phyloP scores from a whole-genome alignment of 2,113 vertebrate genomes.

The Amphilophus citrinellus region DNA sequence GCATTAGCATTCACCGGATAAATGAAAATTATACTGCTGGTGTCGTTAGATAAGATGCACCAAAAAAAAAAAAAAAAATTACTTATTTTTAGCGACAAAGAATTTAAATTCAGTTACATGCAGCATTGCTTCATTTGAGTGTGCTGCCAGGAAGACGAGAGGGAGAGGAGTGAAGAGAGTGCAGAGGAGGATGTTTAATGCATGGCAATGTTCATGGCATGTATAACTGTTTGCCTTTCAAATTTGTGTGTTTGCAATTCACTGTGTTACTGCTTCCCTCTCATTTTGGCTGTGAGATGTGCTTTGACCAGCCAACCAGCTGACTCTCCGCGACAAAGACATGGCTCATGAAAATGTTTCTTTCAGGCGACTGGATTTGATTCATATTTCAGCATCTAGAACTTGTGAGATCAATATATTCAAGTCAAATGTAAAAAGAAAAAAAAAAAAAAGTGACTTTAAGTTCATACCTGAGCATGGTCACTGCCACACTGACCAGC shows the following conservation, averaged over 20 bases:
- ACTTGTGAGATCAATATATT: constrained; percentile 1
- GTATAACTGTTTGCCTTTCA: constrained; percentile 50
- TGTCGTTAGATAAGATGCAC: background rate
- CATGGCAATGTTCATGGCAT: constrained; percentile 49
- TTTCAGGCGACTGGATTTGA: constrained; percentile 11
- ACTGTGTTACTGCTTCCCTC: constrained; percentile 28
- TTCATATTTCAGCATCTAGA: constrained; percentile 19
- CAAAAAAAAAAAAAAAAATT: background rate
- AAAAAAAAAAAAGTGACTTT: background rate
- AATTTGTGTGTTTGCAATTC: constrained; percentile 39
- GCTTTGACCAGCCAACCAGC: constrained; percentile 43
- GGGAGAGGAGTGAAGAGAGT: constrained; percentile 24
- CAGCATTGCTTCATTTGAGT: constrained; percentile 10
- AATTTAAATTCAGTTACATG: background rate
- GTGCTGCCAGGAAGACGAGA: constrained; percentile 24
- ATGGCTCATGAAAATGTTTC: constrained; percentile 9
- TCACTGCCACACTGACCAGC: constrained; percentile 4
- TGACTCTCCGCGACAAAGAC: constrained; percentile 43
- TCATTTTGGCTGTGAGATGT: constrained; percentile 46
- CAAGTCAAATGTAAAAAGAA: constrained; percentile 17
- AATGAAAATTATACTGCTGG: background rate
- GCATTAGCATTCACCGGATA: background rate
- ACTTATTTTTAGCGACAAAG: background rate
- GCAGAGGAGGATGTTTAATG: constrained; percentile 46
- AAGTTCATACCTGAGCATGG: constrained; percentile 5